Base-by-base conservation (phyloP, 2,888 invertebrate genomes). In the Dynastes tityus region DNA sequence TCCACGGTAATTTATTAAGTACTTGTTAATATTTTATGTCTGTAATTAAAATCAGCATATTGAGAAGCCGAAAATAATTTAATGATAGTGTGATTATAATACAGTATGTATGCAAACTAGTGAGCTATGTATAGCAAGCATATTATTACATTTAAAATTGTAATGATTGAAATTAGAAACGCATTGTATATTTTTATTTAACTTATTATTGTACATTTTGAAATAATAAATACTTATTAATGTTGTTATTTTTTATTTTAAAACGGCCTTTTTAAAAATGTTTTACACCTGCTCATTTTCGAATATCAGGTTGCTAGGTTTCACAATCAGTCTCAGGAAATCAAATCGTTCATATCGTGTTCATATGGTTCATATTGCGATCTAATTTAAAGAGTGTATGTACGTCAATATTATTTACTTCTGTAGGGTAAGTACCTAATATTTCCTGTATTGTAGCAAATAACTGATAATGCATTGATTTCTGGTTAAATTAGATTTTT, bases 121-220 rank as follows among this genome's bases (percentile, higher is more conserved):
- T 63, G 29, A 9, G 11, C 27, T 32, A 63, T 32, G 32, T 55
- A 63, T 63, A 32, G 32, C 13, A 9, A 32, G 63, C 32, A 63
- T 29, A 29, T 16, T 32, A 63, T 16, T 63, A 63, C 11, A 29
- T 61, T 61, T 32, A 32, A 32, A 63, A 32, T 32, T 68, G 49
- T 68, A 49, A 68, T 51, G 49, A 68, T 49, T 49, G 49, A 51
- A 51, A 68, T 68, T 68, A 68, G 51, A 51, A 1, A 22, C 51
- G 68, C 73, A 74, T 61, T 73, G 73, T 73, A 73, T 73, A 61
- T 45, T 74, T 74, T 61, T 73, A 61, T 74, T 74, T 74, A 74
- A 74, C 73, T 74, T 74, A 74, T 71, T 71, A 32, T 61, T 74
- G 73, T 74, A 74, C 73, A 74, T 74, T 74, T 74, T 55, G n/a